A percentile compares a stretch with the other conserved stretches of the same genome.
These are phyloP conservation scores for Streptopelia turtur DNA, from an alignment of 2,797 vertebrate genomes.

Conservation along the genomic window DNA sequence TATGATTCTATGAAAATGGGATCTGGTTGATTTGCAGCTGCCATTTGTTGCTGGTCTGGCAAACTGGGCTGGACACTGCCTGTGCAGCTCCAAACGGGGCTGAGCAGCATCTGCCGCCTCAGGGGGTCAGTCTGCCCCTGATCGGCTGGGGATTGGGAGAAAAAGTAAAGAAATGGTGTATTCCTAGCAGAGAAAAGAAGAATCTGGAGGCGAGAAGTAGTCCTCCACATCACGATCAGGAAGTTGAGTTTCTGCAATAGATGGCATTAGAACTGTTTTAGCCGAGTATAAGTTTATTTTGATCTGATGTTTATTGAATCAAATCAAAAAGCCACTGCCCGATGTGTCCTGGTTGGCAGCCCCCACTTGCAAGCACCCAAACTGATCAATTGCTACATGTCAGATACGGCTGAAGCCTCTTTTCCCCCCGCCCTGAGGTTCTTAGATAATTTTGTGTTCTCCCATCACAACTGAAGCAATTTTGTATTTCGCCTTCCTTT, in stretches of 20 bases:
- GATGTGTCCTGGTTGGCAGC: background rate
- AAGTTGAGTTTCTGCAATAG: background rate
- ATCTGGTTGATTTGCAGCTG: background rate
- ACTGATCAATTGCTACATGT: background rate
- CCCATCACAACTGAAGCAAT: background rate
- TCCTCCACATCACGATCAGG: background rate
- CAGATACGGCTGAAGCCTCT: background rate
- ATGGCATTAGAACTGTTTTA: background rate
- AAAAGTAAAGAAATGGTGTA: background rate
- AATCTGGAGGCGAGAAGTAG: background rate
- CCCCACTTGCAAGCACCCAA: background rate
- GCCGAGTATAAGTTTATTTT: background rate
- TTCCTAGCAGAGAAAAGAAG: background rate
- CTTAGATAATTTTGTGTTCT: background rate
- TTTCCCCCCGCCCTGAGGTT: background rate
- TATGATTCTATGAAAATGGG: background rate
- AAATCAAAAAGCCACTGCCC: background rate
- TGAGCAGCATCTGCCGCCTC: background rate
- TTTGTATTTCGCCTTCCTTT: background rate
- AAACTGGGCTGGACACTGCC: background rate
- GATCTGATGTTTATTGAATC: background rate
- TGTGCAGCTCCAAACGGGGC: background rate
- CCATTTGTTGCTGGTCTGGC: background rate
- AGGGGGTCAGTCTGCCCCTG: background rate
- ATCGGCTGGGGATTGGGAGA: background rate